phyloP scores from a whole-genome alignment of 2,113 vertebrate genomes.

The Sceloporus tristichus region DNA sequence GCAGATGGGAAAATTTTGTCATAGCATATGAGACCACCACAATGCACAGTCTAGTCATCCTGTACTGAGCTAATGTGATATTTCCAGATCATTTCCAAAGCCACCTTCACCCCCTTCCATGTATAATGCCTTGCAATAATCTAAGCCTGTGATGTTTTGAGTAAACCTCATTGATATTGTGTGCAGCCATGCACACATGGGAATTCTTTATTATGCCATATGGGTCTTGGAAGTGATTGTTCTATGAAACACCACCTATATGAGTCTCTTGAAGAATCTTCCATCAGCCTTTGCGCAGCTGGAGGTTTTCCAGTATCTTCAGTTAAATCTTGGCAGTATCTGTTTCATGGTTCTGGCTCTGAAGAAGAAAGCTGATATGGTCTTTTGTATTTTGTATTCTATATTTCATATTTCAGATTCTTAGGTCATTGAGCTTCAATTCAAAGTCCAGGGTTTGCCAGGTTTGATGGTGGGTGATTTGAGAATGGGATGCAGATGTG shows the following conservation, averaged over 20 bases:
- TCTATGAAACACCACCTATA: not conserved
- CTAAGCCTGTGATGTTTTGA: not conserved
- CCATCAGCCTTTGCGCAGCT: not conserved
- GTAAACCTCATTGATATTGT: not conserved
- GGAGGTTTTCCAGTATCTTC: not conserved
- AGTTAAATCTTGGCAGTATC: not conserved
- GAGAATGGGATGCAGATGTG: not conserved
- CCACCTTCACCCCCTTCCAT: not conserved
- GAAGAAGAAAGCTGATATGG: not conserved
- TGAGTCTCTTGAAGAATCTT: not conserved
- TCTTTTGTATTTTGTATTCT: not conserved
- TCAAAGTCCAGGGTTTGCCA: slow-evolving; percentile 1
- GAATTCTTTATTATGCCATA: not conserved
- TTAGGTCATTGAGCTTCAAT: not conserved
- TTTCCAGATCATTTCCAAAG: not conserved
- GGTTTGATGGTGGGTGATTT: not conserved
- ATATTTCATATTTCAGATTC: not conserved
- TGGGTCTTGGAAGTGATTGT: not conserved
- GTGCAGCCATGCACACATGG: not conserved
- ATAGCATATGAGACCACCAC: not conserved
- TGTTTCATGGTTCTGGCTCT: not conserved
- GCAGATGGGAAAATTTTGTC: not conserved
- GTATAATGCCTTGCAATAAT: not conserved
- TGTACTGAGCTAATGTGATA: not conserved
- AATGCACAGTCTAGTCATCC: not conserved